Evolutionary conservation across 2,797 vertebrate genomes (phyloP).

Genomic region (Sus cebifrons): DNA sequence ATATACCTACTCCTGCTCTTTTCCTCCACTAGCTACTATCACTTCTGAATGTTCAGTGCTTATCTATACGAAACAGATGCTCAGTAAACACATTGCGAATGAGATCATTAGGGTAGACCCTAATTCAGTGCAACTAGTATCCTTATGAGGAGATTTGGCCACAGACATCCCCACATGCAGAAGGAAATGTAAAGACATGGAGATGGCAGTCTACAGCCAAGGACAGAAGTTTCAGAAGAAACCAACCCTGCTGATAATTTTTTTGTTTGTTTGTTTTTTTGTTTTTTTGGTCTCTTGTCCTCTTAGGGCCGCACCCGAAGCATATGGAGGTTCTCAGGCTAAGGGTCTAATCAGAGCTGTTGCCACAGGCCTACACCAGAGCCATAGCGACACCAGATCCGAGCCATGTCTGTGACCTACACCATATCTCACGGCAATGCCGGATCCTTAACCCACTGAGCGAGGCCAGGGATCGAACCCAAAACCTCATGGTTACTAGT

Average conservation of each 20-base stretch:
- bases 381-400: too few relatives aligned
- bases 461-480: too few relatives aligned
- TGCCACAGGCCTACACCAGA: too few relatives aligned
- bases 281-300: too few relatives aligned
- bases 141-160: conserved; percentile 27
- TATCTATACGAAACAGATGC: not conserved
- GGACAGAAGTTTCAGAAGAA: not conserved
- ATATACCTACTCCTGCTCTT: not conserved
- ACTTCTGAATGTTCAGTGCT: not conserved
- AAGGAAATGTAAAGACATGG: not conserved
- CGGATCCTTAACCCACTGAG: too few relatives aligned
- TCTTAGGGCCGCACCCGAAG: too few relatives aligned
- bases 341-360: too few relatives aligned
- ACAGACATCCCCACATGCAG: not conserved
- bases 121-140: not conserved
- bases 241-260: not conserved
- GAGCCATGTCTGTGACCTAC: too few relatives aligned
- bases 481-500: too few relatives aligned
- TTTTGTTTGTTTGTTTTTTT: too few relatives aligned
- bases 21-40: not conserved
- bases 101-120: not conserved
- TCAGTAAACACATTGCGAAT: conserved; percentile 41
- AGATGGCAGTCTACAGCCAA: not conserved
- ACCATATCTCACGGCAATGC: too few relatives aligned
- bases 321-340: too few relatives aligned